Evolutionary conservation across 92 coral and sea anemone genomes (phyloP).

Genomic region (Epizoanthus stellaris): DNA sequence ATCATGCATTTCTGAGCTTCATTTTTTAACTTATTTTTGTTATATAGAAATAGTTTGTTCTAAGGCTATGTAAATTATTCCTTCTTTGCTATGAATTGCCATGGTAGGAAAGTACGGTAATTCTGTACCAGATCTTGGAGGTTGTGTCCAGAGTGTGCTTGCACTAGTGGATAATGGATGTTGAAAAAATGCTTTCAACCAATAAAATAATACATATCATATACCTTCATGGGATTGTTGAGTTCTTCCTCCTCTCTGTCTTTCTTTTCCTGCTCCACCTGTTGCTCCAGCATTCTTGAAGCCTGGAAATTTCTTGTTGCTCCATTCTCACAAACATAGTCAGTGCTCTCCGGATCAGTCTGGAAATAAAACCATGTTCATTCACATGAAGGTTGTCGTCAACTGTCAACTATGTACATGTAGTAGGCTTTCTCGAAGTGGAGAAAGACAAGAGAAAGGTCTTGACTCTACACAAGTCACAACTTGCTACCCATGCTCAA

Average conservation of each 20-base stretch:
- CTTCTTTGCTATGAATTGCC: too few species aligned
- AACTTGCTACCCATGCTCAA: too few species aligned
- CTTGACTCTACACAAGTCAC: too few species aligned
- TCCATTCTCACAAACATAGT: conserved; percentile 96
- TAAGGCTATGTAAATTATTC: too few species aligned
- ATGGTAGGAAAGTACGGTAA: too few species aligned
- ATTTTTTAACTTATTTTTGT: too few species aligned
- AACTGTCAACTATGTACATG: background rate
- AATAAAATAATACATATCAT: background rate
- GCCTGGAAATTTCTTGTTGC: conserved; percentile 99
- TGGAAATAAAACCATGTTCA: conserved; percentile 23
- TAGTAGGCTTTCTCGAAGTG: too few species aligned
- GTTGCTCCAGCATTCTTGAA: conserved; percentile 82
- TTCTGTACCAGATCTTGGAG: too few species aligned
- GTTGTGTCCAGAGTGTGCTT: too few species aligned
- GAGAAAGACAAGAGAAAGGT: background rate
- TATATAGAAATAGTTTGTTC: too few species aligned
- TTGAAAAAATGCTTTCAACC: background rate
- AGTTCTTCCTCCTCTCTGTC: conserved; percentile 94
- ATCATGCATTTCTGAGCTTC: too few species aligned
- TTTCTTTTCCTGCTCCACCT: conserved; percentile 79
- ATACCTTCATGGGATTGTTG: conserved; percentile 98
- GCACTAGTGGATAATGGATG: background rate
- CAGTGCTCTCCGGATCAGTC: conserved; percentile 99
- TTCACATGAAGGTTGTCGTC: background rate